Conservation (phyloP, 2,113 vertebrate genomes). For the Chitala chitala region DNA sequence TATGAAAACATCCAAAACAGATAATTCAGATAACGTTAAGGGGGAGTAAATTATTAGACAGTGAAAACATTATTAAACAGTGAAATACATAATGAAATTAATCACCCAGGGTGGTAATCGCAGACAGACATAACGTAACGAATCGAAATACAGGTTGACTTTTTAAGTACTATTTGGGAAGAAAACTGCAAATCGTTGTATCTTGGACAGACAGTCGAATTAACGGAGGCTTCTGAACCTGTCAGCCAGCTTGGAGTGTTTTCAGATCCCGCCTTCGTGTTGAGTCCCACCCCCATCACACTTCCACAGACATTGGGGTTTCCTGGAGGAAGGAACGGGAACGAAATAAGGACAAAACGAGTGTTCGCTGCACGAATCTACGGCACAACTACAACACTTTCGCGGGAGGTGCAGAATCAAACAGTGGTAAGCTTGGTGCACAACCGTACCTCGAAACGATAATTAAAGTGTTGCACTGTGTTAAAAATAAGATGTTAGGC, state of each 20-base stretch:
- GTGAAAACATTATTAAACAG: too few relatives aligned
- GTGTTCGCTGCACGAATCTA: neutral
- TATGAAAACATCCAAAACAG: too few relatives aligned
- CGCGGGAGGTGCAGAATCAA: neutral
- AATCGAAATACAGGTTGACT: too few relatives aligned
- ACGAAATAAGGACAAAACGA: neutral
- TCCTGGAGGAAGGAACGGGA: conserved; percentile 19
- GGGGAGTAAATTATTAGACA: too few relatives aligned
- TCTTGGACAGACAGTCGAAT: too few relatives aligned
- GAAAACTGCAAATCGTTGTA: neutral
- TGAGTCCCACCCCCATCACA: conserved; percentile 3
- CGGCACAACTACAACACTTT: neutral
- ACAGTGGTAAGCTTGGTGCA: neutral
- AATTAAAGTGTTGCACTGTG: neutral
- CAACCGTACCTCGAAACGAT: neutral
- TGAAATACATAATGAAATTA: too few relatives aligned
- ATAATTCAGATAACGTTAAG: too few relatives aligned
- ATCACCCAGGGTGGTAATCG: too few relatives aligned
- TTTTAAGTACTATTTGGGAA: neutral
- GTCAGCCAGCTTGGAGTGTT: neutral
- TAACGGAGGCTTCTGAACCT: conserved; percentile 6
- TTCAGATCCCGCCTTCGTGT: conserved; percentile 9
- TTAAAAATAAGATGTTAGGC: neutral
- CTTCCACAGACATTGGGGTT: conserved; percentile 16
- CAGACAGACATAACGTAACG: too few relatives aligned